A percentile compares a stretch with the other conserved stretches of the same genome.
These are phyloP conservation scores for Palaemon carinicauda DNA, from an alignment of 1,140 invertebrate species.

Conservation along the genomic window DNA sequence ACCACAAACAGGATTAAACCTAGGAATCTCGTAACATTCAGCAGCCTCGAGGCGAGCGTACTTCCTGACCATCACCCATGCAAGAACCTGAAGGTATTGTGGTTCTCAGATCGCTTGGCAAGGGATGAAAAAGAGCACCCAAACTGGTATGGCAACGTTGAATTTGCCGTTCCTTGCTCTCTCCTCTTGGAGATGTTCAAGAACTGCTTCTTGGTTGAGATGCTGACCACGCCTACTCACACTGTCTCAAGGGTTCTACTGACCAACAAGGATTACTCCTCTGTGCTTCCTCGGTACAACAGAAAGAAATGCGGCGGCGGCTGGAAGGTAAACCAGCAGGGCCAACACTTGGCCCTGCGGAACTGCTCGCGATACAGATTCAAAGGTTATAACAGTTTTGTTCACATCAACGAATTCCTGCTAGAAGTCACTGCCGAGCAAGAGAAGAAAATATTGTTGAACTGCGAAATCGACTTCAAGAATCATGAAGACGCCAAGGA, in stretches of 20 bases:
- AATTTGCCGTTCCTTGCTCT: conserved; percentile 12
- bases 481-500: conserved; percentile 24
- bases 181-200: conserved; percentile 12
- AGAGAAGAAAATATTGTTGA: conserved; percentile 21
- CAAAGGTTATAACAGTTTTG: not conserved
- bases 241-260: conserved; percentile 15
- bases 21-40: conserved; percentile 19
- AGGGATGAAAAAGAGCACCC: not conserved
- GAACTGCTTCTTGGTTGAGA: conserved; percentile 25
- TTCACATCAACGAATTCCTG: conserved; percentile 21
- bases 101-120: not conserved
- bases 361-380: conserved; percentile 26
- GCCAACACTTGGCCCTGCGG: not conserved
- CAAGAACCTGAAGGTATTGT: conserved; percentile 7
- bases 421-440: not conserved
- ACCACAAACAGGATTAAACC: not conserved
- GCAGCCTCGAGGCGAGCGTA: conserved; percentile 3
- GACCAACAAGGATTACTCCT: conserved; percentile 25
- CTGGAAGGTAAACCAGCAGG: conserved; percentile 5
- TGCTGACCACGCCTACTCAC: conserved; percentile 44
- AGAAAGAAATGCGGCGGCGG: not conserved
- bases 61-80: not conserved
- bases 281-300: not conserved
- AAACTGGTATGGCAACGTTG: conserved; percentile 43
- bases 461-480: conserved; percentile 32